Evolutionary conservation across 2,797 vertebrate species (phyloP).

Genomic region (Sebastes glaucus): DNA sequence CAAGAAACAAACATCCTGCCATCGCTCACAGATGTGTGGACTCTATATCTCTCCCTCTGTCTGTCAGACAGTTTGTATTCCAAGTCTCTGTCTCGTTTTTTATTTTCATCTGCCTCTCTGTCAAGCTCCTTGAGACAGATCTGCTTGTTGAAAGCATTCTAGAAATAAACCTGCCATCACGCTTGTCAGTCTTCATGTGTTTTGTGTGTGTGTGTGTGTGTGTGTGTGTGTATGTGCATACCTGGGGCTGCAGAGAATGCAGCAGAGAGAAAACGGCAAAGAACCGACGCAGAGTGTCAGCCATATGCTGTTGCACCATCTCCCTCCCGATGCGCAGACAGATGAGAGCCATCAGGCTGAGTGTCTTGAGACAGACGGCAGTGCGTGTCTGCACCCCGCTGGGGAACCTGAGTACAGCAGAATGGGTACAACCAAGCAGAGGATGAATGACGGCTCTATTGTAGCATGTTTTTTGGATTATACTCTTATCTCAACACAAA

Average conservation of each 20-base stretch:
- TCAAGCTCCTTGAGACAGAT: constrained; percentile 2
- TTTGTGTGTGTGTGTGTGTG: not conserved
- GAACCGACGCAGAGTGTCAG: constrained; percentile 89
- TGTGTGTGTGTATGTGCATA: constrained; percentile 51
- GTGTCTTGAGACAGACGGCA: constrained; percentile 92
- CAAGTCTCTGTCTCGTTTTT: not conserved
- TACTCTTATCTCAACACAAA: constrained; percentile 2
- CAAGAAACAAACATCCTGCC: not conserved
- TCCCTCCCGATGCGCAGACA: constrained; percentile 95
- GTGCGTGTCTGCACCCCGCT: constrained; percentile 94
- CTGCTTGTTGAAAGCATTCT: constrained; percentile 16
- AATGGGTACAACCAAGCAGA: constrained; percentile 21
- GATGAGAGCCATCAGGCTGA: constrained; percentile 95
- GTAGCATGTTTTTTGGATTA: not conserved
- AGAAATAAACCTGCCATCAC: constrained; percentile 16
- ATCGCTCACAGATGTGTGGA: not conserved
- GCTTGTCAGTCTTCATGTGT: not conserved
- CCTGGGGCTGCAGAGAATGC: constrained; percentile 88
- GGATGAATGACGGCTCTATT: constrained; percentile 11
- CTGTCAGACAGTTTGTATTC: not conserved
- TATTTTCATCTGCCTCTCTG: not conserved
- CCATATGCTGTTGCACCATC: constrained; percentile 98
- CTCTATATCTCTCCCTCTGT: not conserved
- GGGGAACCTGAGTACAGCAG: constrained; percentile 87
- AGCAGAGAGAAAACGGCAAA: constrained; percentile 92